Percentiles rank a stretch among this genome's conserved stretches.
These are phyloP conservation scores for Drosophila cardini DNA, from an alignment of 1,140 invertebrate species.

Conservation along the genomic window DNA sequence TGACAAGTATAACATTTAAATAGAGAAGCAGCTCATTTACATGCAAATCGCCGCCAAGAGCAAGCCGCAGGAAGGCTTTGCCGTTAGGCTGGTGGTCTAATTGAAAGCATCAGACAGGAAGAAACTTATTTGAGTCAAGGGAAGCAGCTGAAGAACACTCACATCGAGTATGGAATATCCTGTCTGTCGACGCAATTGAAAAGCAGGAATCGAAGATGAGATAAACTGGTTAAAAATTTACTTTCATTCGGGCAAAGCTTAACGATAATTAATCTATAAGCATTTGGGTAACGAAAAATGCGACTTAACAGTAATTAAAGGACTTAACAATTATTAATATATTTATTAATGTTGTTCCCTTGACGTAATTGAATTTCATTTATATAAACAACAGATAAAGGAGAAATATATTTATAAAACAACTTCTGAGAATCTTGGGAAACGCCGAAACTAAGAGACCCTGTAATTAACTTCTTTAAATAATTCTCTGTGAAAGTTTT, in stretches of 20 bases:
- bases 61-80: slow-evolving; percentile 7
- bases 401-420: too few species aligned
- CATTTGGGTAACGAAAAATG: slow-evolving; percentile 3
- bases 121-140: slow-evolving; percentile 18
- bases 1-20: slow-evolving; percentile 26
- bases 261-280: slow-evolving; percentile 43
- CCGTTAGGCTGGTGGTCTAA: slow-evolving; percentile 20
- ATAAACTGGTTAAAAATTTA: slow-evolving; percentile 13
- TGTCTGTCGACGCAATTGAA: slow-evolving; percentile 7
- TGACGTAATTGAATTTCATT: too few species aligned
- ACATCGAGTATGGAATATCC: slow-evolving; percentile 11
- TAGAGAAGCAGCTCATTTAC: slow-evolving; percentile 57
- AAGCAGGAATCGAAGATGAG: slow-evolving; percentile 1
- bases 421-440: too few species aligned
- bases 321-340: too few species aligned
- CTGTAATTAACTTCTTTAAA: too few species aligned
- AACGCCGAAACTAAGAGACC: too few species aligned
- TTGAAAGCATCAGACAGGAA: slow-evolving; percentile 27
- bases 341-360: too few species aligned
- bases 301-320: too few species aligned
- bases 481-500: too few species aligned
- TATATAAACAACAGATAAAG: too few species aligned
- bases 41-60: slow-evolving; percentile 43
- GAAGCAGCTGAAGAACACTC: slow-evolving; percentile 1
- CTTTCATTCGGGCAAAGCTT: slow-evolving; percentile 5